These are phyloP conservation scores for Pachycephala philippinensis DNA, from an alignment of 2,113 vertebrate genomes.

Conservation along the genomic window DNA sequence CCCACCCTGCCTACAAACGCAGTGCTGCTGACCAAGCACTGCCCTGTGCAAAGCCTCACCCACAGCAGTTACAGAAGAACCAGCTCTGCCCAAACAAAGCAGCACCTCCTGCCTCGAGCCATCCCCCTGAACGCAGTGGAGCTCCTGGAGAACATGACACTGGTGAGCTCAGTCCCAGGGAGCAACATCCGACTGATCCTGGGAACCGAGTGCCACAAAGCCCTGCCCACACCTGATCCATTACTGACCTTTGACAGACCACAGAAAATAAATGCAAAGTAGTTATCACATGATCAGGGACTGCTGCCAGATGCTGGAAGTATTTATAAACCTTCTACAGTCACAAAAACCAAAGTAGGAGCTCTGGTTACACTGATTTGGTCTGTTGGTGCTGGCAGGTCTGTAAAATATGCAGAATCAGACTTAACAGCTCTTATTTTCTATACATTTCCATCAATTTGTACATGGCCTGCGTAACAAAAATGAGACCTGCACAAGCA, in stretches of 20 bases:
- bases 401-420: not conserved
- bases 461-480: not conserved
- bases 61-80: not conserved
- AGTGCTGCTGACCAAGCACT: not conserved
- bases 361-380: not conserved
- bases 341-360: not conserved
- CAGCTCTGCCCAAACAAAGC: not conserved
- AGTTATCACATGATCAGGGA: no score
- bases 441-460: not conserved
- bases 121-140: not conserved
- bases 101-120: not conserved
- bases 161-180: accelerated
- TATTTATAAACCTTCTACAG: not conserved
- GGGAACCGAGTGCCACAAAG: not conserved
- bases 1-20: not conserved
- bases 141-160: not conserved
- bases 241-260: not conserved
- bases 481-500: not conserved
- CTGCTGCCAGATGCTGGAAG: not conserved
- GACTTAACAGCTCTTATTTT: not conserved
- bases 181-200: not conserved
- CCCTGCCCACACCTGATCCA: not conserved
- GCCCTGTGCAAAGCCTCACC: not conserved
- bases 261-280: not conserved
- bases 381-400: not conserved